A percentile compares a stretch with the other conserved stretches of the same genome.
phyloP scores from a whole-genome alignment of 2,113 vertebrate species.

The Ammodytes marinus region DNA sequence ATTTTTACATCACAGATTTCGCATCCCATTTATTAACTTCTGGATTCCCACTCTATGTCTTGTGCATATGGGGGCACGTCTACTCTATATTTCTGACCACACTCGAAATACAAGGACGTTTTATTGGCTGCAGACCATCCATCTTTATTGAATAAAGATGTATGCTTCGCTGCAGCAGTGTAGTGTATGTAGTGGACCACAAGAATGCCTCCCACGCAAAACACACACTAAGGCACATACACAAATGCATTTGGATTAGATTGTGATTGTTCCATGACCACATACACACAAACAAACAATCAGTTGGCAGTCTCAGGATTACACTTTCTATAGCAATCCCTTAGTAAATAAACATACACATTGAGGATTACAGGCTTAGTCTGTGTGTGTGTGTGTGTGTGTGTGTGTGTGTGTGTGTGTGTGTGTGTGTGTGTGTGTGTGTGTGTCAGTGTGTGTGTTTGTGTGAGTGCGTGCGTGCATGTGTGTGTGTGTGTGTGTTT shows the following conservation, averaged over 20 bases:
- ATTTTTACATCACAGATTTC: slow-evolving; percentile 31
- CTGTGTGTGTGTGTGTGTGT: not conserved
- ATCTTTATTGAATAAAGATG: not conserved
- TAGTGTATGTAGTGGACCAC: not conserved
- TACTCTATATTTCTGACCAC: slow-evolving; percentile 4
- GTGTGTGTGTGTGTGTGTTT: slow-evolving; percentile 1
- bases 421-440: slow-evolving; percentile 12
- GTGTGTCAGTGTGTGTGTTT: slow-evolving; percentile 10
- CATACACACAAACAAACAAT: slow-evolving; percentile 35
- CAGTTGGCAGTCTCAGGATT: slow-evolving; percentile 50
- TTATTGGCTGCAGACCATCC: not conserved
- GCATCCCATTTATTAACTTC: slow-evolving; percentile 27
- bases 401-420: slow-evolving; percentile 1
- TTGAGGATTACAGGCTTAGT: slow-evolving; percentile 51
- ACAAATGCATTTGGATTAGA: slow-evolving; percentile 14
- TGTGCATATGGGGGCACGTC: not conserved
- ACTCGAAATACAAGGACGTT: not conserved
- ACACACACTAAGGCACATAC: not conserved
- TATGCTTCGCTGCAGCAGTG: not conserved
- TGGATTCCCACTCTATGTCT: not conserved
- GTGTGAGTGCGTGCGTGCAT: not conserved
- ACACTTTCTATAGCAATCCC: slow-evolving; percentile 40
- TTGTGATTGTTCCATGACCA: slow-evolving; percentile 28
- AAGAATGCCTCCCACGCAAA: too few species aligned
- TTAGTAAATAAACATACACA: slow-evolving; percentile 44